Base-by-base conservation (phyloP, 2,113 vertebrate genomes). In the Vidua macroura region DNA sequence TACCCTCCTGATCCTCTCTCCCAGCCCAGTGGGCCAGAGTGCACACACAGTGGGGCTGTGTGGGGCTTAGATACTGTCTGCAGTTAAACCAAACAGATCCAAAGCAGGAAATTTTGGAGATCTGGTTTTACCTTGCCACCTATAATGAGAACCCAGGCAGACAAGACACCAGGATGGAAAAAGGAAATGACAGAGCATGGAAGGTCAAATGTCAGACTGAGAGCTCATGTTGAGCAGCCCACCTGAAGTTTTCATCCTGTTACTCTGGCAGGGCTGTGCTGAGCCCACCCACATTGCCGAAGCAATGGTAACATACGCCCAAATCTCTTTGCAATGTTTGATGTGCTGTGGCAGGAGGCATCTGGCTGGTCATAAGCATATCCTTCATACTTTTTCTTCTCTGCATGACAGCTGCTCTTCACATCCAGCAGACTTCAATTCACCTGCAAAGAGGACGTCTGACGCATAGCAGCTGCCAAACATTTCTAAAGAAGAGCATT, bases 91-190 rank as follows among this genome's bases (percentile, higher is more conserved):
- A 53, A 46, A 70, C 8, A 49, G 12, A 76, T 6, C 22, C 12
- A 70, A 62, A 43, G 18, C 17, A 49, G 13, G 30, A 84, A 88
- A 64, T n/a, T 0, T 23, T 8, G 7, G 46, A 83, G 5, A 53
- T 12, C 10, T 64, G 16, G 3, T 43, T 78, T 60, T n/a, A 28
- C 3, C 9, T 75, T 2, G 1, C 4, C 6, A 20, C 11, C 4
- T 69, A 9, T n/a, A 25, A 20, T 6, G 9, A 31, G 2, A 83
- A 86, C 12, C 1, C 1, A 58, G 17, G 0, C 1, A 2, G 4
- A 1, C 3, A 56, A 70, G 37, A 69, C 24, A 22, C 15, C 7
- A 58, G 8, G 19, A 31, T 37, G 23, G 16, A 43, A 33, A 74
- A 74, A 58, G 9, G 23, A 53, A 86, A 46, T 2, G 1, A 73